Conservation (phyloP, 2,888 invertebrate genomes). For the Meghimatium bilineatum region DNA sequence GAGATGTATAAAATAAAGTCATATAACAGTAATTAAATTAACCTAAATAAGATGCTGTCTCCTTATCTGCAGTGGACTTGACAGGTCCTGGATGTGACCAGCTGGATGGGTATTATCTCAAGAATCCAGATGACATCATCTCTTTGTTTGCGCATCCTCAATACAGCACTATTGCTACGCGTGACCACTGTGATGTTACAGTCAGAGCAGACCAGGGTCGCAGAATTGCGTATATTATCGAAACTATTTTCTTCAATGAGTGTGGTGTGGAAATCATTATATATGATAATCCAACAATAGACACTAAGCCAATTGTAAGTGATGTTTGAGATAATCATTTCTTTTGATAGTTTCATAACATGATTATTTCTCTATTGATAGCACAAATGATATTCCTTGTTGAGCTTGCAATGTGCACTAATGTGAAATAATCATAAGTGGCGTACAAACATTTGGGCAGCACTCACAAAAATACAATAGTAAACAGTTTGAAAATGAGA, state of each 20-base stretch:
- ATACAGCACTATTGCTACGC: constrained; percentile 27
- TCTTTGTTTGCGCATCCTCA: neutral
- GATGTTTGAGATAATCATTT: neutral
- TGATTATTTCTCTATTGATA: no score
- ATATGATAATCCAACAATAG: constrained; percentile 39
- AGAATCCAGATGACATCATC: constrained; percentile 21
- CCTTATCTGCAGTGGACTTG: constrained; percentile 32
- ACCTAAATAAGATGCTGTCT: neutral
- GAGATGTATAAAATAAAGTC: no score
- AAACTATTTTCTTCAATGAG: constrained; percentile 34
- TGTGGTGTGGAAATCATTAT: constrained; percentile 39
- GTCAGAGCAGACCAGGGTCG: constrained; percentile 17
- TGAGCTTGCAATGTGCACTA: no score
- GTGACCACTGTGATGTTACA: constrained; percentile 45
- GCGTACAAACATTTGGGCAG: no score
- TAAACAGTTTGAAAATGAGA: no score
- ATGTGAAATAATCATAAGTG: no score
- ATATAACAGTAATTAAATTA: no score
- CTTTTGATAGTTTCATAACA: no score
- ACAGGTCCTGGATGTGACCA: constrained; percentile 46
- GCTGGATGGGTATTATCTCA: constrained; percentile 32
- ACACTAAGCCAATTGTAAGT: constrained; percentile 36
- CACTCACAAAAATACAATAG: no score
- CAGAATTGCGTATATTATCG: constrained; percentile 36
- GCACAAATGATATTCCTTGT: no score